phyloP scores from a whole-genome alignment of 2,113 vertebrate genomes.

The Pseudorhombus dupliciocellatus region DNA sequence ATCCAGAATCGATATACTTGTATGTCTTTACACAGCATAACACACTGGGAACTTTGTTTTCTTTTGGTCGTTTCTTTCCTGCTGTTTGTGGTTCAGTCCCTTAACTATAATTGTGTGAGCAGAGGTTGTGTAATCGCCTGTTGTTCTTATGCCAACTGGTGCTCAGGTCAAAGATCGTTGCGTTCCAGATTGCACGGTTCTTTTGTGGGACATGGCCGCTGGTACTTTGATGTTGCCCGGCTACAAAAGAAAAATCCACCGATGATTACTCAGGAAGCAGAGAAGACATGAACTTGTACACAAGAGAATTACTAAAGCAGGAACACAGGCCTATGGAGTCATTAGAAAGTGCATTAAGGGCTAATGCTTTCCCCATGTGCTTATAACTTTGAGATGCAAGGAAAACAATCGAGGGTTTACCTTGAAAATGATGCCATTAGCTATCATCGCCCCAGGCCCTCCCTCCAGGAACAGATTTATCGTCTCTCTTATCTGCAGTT shows the following conservation, averaged over 20 bases:
- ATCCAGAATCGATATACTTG: neutral
- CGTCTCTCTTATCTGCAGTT: slow-evolving; percentile 6
- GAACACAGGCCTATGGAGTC: slow-evolving; percentile 68
- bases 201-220: slow-evolving; percentile 40
- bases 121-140: neutral
- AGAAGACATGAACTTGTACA: slow-evolving; percentile 61
- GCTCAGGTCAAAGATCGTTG: slow-evolving; percentile 24
- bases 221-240: slow-evolving; percentile 66
- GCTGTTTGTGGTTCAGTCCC: neutral
- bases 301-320: slow-evolving; percentile 69
- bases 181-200: slow-evolving; percentile 45
- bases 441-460: slow-evolving; percentile 43
- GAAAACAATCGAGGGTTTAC: slow-evolving; percentile 62
- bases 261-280: slow-evolving; percentile 74
- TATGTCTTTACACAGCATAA: neutral
- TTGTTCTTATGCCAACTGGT: slow-evolving; percentile 7
- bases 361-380: slow-evolving; percentile 76
- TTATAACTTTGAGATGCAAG: slow-evolving; percentile 43
- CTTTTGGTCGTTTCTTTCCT: neutral
- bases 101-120: slow-evolving; percentile 3
- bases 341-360: slow-evolving; percentile 74
- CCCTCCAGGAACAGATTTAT: slow-evolving; percentile 41
- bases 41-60: neutral
- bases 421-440: slow-evolving; percentile 48
- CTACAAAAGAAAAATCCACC: slow-evolving; percentile 54